phyloP scores from a whole-genome alignment of 2,888 invertebrate genomes.

The Rambutsinella grinnellia region DNA sequence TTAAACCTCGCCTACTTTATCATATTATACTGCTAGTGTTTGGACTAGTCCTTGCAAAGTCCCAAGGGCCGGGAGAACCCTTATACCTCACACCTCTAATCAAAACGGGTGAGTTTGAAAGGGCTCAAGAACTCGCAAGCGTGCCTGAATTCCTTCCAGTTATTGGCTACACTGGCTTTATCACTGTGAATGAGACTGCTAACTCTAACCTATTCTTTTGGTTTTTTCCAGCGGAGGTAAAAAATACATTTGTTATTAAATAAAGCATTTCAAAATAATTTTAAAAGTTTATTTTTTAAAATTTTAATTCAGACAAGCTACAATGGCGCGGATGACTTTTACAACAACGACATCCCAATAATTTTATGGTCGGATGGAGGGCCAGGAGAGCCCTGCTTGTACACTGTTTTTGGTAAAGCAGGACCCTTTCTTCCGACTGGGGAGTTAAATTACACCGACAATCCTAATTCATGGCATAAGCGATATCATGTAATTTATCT shows the following conservation, averaged over 20 bases:
- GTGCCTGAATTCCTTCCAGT: conserved; percentile 33
- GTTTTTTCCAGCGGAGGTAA: conserved; percentile 68
- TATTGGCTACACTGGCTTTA: conserved; percentile 69
- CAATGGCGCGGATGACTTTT: too few relatives aligned
- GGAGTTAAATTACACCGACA: conserved; percentile 67
- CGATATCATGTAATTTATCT: conserved; percentile 69
- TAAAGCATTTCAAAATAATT: too few relatives aligned
- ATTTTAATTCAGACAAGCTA: conserved; percentile 13
- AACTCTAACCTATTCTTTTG: too few relatives aligned
- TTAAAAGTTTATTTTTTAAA: background rate
- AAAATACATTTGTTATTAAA: too few relatives aligned
- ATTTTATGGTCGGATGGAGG: conserved; percentile 71
- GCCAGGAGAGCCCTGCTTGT: conserved; percentile 68
- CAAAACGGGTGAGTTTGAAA: conserved; percentile 15
- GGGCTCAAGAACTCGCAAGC: conserved; percentile 29
- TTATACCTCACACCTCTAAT: conserved; percentile 42
- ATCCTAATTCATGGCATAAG: conserved; percentile 68
- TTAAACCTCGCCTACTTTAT: too few relatives aligned
- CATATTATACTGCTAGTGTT: too few relatives aligned
- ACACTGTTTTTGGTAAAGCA: conserved; percentile 69
- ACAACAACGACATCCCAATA: conserved; percentile 68
- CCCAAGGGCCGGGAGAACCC: conserved; percentile 27
- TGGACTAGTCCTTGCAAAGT: too few relatives aligned
- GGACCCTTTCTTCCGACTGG: conserved; percentile 60
- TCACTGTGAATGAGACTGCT: conserved; percentile 69